Evolutionary conservation across 1,140 invertebrate species (phyloP).

Genomic region (roundworm (Caenorhabditis elegans)): WBcel235 BX284603.4:10591001-10591500

Average conservation of each 20-base stretch:
- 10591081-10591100: constrained; percentile 71
- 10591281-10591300: not conserved
- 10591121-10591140: constrained; percentile 23
- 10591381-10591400: not conserved
- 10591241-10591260: not conserved
- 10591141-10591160: constrained; percentile 27
- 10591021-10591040: constrained; percentile 42
- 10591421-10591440: too few relatives aligned
- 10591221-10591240: not conserved
- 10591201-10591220: not conserved
- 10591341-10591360: not conserved
- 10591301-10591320: too few relatives aligned
- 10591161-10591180: not conserved
- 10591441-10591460: too few relatives aligned
- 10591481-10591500: too few relatives aligned
- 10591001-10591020: constrained; percentile 42
- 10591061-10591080: constrained; percentile 77
- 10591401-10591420: not conserved
- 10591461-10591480: too few relatives aligned
- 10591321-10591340: not conserved
- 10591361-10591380: not conserved
- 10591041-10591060: constrained; percentile 44
- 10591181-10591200: not conserved
- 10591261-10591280: not conserved
- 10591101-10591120: not conserved